Base-by-base conservation (phyloP, 2,888 invertebrate species). In the Emmelina monodactyla region DNA sequence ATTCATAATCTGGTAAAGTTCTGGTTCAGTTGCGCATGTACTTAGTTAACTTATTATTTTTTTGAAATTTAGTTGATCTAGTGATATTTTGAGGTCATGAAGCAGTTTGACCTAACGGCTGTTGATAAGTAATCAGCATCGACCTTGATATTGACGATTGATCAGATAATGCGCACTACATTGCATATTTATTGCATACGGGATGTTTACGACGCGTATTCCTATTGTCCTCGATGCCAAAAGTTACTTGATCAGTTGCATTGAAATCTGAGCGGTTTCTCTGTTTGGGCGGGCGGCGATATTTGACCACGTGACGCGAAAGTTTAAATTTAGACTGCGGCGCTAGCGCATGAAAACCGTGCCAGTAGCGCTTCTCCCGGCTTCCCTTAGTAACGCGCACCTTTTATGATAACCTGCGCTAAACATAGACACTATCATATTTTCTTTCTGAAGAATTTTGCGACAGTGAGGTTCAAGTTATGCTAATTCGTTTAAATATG, bases 261-360 rank as follows among this genome's bases (percentile, higher is more conserved):
- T 54, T 78, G 78, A 76, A 79, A 79, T 72, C 58, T 53, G 78
- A 79, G 75, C 50, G 64, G 72, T 78, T 76, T 76, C 78, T 79
- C 68, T 66, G 75, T 79, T 78, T 79, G 79, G 78, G 75, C 78
- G 78, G 78, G 70, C 69, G 71, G 67, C 59, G 54, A 55, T 54
- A 52, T 58, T 54, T 48, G 60, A 68, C 68, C 76, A 71, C 71
- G 71, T 78, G 78, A 73, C 71, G 65, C 62, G 53, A 50, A 39
- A 50, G 61, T 55, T 66, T 78, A 78, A 67, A 55, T 72, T 70
- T 71, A 64, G 78, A 76, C 62, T 67, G 63, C 62, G 66, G 67
- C 69, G 71, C 66, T 54, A 63, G 61, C 65, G 67, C 62, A 63
- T 59, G 55, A 59, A 6, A 4, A 13, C 53, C 58, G 50, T 58